Evolutionary conservation across 1,140 invertebrate genomes (phyloP).

Genomic region (Philotrypesis tridentata): DNA sequence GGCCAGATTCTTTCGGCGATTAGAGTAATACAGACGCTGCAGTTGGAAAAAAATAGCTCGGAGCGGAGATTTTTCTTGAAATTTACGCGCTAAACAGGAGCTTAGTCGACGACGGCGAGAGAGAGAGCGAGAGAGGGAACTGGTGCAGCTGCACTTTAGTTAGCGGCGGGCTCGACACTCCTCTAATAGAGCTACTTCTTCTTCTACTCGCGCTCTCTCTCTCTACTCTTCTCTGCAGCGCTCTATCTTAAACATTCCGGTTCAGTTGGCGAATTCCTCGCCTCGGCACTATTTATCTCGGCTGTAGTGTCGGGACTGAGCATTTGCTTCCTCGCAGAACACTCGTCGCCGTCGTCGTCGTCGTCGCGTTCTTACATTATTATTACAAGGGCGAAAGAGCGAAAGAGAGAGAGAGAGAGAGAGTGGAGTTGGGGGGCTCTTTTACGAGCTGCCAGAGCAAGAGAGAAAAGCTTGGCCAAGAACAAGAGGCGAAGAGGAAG

Average conservation of each 20-base stretch:
- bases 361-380: slow-evolving; percentile 26
- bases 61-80: neutral
- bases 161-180: neutral
- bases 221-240: neutral
- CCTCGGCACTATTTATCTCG: slow-evolving; percentile 44
- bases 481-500: neutral
- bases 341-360: slow-evolving; percentile 1
- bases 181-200: slow-evolving; percentile 21
- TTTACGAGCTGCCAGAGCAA: too few species aligned
- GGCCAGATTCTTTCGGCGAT: neutral
- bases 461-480: neutral
- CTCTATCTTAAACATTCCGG: slow-evolving; percentile 39
- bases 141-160: neutral
- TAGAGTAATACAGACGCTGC: neutral
- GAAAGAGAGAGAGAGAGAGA: neutral
- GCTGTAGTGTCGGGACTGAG: neutral
- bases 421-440: neutral
- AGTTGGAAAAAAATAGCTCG: neutral
- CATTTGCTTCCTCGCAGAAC: neutral
- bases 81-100: neutral
- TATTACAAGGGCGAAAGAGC: slow-evolving; percentile 6
- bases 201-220: slow-evolving; percentile 2
- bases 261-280: slow-evolving; percentile 33
- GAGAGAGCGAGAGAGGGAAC: neutral
- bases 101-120: neutral